phyloP scores from a whole-genome alignment of 2,113 vertebrate genomes.

The Lepus europaeus region DNA sequence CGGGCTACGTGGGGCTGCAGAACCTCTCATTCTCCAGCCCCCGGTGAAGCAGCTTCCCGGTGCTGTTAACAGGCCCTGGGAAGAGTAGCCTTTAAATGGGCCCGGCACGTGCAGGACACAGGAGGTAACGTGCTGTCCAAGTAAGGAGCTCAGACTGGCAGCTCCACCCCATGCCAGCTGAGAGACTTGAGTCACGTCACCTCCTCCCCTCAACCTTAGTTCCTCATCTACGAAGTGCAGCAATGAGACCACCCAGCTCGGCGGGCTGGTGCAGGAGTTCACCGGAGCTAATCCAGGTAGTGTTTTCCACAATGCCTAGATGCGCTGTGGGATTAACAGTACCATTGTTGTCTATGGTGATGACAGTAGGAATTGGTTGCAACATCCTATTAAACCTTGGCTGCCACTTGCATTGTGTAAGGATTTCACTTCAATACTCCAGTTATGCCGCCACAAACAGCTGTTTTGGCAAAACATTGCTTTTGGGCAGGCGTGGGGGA shows the following conservation, averaged over 20 bases:
- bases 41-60: background rate
- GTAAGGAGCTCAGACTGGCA: background rate
- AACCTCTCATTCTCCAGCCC: background rate
- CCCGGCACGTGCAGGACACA: background rate
- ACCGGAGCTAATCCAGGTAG: background rate
- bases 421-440: slow-evolving; percentile 54
- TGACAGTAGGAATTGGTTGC: background rate
- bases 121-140: background rate
- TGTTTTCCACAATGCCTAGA: background rate
- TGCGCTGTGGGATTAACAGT: background rate
- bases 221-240: slow-evolving; percentile 59
- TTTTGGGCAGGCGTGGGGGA: slow-evolving; percentile 1
- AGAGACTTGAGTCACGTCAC: slow-evolving; percentile 26
- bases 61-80: background rate
- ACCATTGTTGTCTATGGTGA: slow-evolving; percentile 2
- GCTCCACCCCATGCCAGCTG: background rate
- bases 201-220: background rate
- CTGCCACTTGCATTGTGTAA: slow-evolving; percentile 59
- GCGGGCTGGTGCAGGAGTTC: slow-evolving; percentile 23
- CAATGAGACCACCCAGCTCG: background rate
- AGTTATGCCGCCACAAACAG: slow-evolving; percentile 57
- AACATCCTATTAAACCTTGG: slow-evolving; percentile 58
- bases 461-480: slow-evolving; percentile 46
- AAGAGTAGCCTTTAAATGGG: slow-evolving; percentile 23
- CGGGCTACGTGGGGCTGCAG: background rate